A percentile compares a stretch with the other conserved stretches of the same genome.
Conservation (phyloP, 2,113 vertebrate genomes). For the Takifugu bimaculatus region DNA sequence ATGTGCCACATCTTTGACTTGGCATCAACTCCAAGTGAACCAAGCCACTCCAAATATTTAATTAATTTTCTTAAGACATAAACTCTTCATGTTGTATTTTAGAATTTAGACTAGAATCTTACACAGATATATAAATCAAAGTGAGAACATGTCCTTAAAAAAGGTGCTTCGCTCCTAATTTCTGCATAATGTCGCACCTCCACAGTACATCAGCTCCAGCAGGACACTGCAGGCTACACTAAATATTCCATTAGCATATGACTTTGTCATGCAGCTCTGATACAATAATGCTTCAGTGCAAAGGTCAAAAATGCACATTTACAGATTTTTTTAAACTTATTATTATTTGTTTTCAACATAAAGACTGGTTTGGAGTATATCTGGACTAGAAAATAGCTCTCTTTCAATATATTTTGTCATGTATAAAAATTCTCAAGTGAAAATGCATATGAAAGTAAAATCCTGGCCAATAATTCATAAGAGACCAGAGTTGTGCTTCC, state of each 20-base stretch:
- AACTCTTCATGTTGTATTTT: no score
- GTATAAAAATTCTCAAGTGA: no score
- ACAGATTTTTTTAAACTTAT: background rate
- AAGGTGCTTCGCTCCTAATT: background rate
- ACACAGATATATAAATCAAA: background rate
- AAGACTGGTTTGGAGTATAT: no score
- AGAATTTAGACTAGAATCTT: background rate
- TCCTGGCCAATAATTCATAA: no score
- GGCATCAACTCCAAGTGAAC: background rate
- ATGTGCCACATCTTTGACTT: background rate
- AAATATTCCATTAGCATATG: background rate
- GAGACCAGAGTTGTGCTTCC: no score
- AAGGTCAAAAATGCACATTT: conserved; percentile 5
- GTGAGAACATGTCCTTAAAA: background rate
- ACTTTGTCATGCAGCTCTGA: background rate
- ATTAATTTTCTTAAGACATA: background rate
- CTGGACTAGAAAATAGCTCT: no score
- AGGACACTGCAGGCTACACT: no score
- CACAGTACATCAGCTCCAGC: background rate
- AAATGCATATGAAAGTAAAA: no score
- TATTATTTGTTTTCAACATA: no score
- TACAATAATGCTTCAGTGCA: background rate
- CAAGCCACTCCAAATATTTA: background rate
- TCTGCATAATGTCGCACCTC: background rate
- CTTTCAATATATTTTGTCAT: no score